Percentiles rank a stretch among this genome's conserved stretches.
phyloP scores from a whole-genome alignment of 2,797 vertebrate genomes.

The Bothrops alternatus region DNA sequence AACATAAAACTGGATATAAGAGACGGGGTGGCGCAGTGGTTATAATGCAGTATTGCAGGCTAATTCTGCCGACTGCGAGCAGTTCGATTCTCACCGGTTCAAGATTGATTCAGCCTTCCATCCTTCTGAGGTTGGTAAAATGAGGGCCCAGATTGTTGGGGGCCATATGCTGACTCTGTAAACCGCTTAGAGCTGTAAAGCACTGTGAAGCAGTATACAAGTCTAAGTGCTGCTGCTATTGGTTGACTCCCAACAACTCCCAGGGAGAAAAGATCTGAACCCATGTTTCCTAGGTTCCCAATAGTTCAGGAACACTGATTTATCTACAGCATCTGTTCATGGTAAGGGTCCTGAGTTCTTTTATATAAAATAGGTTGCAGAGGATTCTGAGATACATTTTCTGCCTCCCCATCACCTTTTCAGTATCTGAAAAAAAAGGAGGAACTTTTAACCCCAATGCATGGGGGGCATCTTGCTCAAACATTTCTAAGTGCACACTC shows the following conservation, averaged over 20 bases:
- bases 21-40: background rate
- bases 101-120: background rate
- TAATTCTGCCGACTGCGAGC: background rate
- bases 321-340: background rate
- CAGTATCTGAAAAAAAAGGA: background rate
- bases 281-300: background rate
- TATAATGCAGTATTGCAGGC: background rate
- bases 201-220: background rate
- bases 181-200: background rate
- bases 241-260: background rate
- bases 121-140: background rate
- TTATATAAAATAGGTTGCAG: background rate
- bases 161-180: background rate
- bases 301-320: background rate
- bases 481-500: background rate
- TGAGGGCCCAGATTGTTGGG: background rate
- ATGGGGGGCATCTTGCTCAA: too few relatives aligned
- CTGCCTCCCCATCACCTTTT: background rate
- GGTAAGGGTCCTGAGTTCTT: background rate
- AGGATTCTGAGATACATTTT: background rate
- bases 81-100: background rate
- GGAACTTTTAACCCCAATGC: background rate
- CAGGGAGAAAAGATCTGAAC: background rate
- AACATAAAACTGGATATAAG: background rate
- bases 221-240: background rate